These are phyloP conservation scores for Loxodonta africana DNA, from an alignment of 2,113 vertebrate genomes.

Conservation along the genomic window DNA sequence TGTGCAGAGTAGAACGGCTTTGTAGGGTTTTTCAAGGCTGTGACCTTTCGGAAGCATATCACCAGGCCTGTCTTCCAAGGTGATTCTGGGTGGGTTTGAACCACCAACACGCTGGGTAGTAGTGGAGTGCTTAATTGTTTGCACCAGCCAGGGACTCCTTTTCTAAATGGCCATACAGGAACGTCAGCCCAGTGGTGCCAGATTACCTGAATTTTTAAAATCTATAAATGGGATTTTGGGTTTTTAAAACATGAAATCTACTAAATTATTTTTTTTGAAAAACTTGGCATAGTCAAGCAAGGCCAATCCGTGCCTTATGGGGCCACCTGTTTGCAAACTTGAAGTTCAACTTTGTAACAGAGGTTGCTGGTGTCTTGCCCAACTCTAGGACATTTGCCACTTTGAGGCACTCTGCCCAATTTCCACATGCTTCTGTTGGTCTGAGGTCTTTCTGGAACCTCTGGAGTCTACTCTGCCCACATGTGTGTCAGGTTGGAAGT, in stretches of 20 bases:
- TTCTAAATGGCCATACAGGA: not conserved
- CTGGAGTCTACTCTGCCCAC: not conserved
- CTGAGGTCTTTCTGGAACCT: not conserved
- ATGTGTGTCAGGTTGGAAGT: not conserved
- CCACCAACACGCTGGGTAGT: not conserved
- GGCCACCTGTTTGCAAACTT: not conserved
- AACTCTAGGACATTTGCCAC: not conserved
- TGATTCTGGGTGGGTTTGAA: not conserved
- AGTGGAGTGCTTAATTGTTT: too few relatives aligned
- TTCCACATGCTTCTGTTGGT: not conserved
- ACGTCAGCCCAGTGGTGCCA: accelerated
- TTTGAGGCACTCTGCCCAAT: not conserved
- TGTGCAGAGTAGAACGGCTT: not conserved
- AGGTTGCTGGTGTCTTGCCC: not conserved
- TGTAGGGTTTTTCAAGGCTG: not conserved
- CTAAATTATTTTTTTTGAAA: not conserved
- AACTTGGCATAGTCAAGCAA: not conserved
- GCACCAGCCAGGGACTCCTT: not conserved
- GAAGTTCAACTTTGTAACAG: not conserved
- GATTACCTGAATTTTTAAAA: not conserved
- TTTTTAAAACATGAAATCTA: not conserved
- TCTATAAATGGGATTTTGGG: not conserved
- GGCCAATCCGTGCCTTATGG: not conserved
- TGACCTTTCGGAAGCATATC: not conserved
- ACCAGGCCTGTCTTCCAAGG: not conserved